Evolutionary conservation across 2,113 vertebrate species (phyloP).

Genomic region (Eudyptes chrysolophus): DNA sequence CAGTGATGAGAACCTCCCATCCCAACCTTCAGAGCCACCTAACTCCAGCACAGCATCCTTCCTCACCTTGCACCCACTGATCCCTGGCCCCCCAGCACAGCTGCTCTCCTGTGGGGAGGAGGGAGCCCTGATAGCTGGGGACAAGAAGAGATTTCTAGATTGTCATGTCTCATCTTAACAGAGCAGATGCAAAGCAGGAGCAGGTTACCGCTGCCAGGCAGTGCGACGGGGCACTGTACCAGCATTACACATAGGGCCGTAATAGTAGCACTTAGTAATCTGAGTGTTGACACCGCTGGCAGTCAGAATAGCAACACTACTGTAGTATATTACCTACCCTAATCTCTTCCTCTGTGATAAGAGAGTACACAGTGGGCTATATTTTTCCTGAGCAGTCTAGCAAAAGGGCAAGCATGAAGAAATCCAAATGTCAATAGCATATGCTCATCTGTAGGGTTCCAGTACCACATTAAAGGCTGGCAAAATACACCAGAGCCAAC

Average conservation of each 20-base stretch:
- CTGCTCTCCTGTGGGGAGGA: neutral
- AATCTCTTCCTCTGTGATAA: neutral
- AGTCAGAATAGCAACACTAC: neutral
- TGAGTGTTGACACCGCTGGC: neutral
- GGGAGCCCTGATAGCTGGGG: neutral
- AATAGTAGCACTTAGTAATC: neutral
- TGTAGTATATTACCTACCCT: neutral
- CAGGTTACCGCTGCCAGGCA: neutral
- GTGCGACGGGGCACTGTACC: neutral
- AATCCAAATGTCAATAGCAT: neutral
- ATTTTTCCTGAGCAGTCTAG: neutral
- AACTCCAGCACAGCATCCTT: neutral
- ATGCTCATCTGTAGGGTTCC: neutral
- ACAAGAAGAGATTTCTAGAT: neutral
- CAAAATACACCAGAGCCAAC: neutral
- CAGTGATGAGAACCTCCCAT: neutral
- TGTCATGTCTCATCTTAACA: fast-evolving
- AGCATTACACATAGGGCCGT: fast-evolving
- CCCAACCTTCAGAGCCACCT: neutral
- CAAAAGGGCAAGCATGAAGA: neutral
- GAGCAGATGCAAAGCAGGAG: neutral
- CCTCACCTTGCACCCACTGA: neutral
- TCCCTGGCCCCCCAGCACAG: neutral
- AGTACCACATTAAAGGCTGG: neutral
- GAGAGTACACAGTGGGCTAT: fast-evolving